Evolutionary conservation across 37 sponge, comb jelly and placozoan genomes (phyloP).

Genomic region (Aphrocallistes beatrix): DNA sequence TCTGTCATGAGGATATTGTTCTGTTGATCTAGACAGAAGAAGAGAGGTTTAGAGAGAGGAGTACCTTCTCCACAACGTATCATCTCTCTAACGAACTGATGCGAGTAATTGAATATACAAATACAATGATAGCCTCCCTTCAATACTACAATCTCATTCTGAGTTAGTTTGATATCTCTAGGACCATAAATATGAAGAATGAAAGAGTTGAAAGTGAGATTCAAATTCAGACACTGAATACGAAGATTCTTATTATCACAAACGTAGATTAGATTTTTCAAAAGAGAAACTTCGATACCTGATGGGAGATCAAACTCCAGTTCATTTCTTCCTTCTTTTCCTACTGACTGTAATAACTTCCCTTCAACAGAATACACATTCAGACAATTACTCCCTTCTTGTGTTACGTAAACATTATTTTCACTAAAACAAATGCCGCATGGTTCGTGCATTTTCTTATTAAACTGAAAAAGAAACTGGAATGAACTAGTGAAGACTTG

Average conservation of each 20-base stretch:
- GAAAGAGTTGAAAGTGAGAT: not conserved
- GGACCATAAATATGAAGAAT: not conserved
- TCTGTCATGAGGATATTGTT: not conserved
- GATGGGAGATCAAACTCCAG: not conserved
- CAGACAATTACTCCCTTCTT: not conserved
- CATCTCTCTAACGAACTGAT: not conserved
- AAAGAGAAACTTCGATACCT: not conserved
- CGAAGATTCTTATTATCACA: not conserved
- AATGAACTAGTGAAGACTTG: not conserved
- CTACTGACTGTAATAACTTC: not conserved
- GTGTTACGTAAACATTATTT: not conserved
- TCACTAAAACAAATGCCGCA: not conserved
- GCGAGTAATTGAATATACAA: not conserved
- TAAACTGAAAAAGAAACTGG: not conserved
- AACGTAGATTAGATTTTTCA: not conserved
- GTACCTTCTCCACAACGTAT: not conserved
- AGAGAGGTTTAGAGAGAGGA: not conserved
- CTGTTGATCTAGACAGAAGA: not conserved
- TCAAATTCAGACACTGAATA: not conserved
- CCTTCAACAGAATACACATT: conserved; percentile 1
- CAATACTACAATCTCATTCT: not conserved
- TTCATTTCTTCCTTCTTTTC: too few relatives aligned
- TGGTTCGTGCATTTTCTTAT: not conserved
- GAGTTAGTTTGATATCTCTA: not conserved
- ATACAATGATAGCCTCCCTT: not conserved